phyloP scores from a whole-genome alignment of 2,797 vertebrate genomes.

The Chiloscyllium punctatum region DNA sequence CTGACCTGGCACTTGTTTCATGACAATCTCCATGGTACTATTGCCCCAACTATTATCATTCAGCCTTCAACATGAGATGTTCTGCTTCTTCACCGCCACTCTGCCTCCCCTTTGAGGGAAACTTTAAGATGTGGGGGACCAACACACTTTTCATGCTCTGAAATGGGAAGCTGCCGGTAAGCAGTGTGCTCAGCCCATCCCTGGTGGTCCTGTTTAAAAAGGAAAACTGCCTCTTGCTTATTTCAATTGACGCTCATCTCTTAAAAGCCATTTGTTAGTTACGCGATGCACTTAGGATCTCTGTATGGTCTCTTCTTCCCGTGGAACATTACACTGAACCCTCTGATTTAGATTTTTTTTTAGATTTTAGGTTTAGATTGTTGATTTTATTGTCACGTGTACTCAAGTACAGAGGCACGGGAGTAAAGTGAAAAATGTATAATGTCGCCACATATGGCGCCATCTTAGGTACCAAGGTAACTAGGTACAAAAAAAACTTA shows the following conservation, averaged over 20 bases:
- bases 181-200: not conserved
- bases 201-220: not conserved
- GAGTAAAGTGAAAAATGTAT: no score
- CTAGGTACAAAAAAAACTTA: no score
- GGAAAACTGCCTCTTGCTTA: not conserved
- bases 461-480: no score
- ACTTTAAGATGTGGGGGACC: not conserved
- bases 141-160: not conserved
- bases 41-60: not conserved
- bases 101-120: not conserved
- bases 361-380: no score
- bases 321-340: not conserved
- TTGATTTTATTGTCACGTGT: no score
- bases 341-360: no score
- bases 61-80: not conserved
- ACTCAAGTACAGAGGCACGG: no score
- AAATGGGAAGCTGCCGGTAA: not conserved
- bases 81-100: not conserved
- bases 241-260: not conserved
- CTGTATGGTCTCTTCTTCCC: not conserved
- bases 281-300: not conserved
- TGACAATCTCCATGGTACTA: not conserved
- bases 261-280: not conserved
- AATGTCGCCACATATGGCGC: no score
- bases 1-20: not conserved